Percentiles rank a stretch among this genome's conserved stretches.
phyloP scores from a whole-genome alignment of 1,140 invertebrate species.

The Notospermus geniculatus region DNA sequence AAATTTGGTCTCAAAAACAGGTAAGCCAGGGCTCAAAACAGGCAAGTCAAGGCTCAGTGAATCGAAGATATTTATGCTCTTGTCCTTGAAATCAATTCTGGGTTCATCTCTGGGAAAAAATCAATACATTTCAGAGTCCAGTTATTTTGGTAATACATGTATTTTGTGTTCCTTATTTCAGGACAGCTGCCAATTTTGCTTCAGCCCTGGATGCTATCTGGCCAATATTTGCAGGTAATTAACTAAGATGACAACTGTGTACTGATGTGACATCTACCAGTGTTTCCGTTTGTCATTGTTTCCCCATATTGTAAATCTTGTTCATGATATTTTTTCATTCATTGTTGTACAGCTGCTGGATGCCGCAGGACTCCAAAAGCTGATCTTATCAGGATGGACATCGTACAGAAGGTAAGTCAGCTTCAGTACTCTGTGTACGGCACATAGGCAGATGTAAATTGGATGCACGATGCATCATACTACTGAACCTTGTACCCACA shows the following conservation, averaged over 20 bases:
- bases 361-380: constrained; percentile 43
- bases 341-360: constrained; percentile 33
- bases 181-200: constrained; percentile 50
- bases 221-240: constrained; percentile 50
- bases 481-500: too few species aligned
- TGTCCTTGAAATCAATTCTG: too few species aligned
- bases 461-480: background rate
- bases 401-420: constrained; percentile 44
- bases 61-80: too few species aligned
- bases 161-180: constrained; percentile 25
- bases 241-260: background rate
- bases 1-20: background rate
- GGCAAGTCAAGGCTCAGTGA: background rate
- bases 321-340: constrained; percentile 13
- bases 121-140: too few species aligned
- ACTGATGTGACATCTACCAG: background rate
- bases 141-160: too few species aligned
- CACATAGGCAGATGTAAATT: constrained; percentile 37
- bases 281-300: background rate
- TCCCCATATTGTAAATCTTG: too few species aligned
- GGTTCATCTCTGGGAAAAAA: too few species aligned
- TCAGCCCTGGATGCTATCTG: constrained; percentile 51
- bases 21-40: background rate
- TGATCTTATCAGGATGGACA: constrained; percentile 43
- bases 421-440: constrained; percentile 25